Percentiles rank a stretch among this genome's conserved stretches.
Evolutionary conservation across 2,888 invertebrate species (phyloP).

Genomic region (Sthenelais limicola): DNA sequence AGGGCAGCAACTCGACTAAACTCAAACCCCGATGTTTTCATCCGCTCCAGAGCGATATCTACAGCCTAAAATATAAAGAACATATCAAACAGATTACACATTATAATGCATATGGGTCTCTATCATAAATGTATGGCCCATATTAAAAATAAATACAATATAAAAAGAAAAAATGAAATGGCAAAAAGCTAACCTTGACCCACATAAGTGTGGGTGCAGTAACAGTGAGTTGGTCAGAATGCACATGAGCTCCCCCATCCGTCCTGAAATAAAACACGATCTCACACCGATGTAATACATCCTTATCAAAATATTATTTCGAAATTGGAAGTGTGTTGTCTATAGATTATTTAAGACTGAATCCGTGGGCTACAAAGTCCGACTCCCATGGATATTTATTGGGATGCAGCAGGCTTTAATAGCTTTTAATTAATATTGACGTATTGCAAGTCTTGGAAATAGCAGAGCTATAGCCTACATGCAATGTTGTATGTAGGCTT

Average conservation of each 20-base stretch:
- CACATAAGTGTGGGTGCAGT: conserved; percentile 92
- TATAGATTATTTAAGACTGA: neutral
- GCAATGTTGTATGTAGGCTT: neutral
- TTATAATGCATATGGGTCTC: neutral
- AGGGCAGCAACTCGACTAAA: conserved; percentile 87
- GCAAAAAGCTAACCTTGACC: conserved; percentile 77
- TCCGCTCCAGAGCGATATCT: conserved; percentile 89
- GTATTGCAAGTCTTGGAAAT: too few relatives aligned
- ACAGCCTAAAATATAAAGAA: conserved; percentile 78
- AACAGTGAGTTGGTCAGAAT: conserved; percentile 67
- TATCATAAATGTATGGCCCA: neutral
- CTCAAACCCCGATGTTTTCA: conserved; percentile 86
- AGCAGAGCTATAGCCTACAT: too few relatives aligned
- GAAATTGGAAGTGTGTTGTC: neutral
- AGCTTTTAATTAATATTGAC: too few relatives aligned
- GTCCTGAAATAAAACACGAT: conserved; percentile 48
- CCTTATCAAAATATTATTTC: neutral
- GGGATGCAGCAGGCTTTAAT: too few relatives aligned
- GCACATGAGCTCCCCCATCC: conserved; percentile 53
- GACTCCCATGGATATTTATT: too few relatives aligned
- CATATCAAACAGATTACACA: neutral
- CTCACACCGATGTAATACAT: neutral
- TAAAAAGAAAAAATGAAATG: neutral
- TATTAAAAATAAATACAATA: neutral
- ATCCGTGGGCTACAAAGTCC: neutral